Base-by-base conservation (phyloP, 2,113 vertebrate species). In the Microtus richardsoni region DNA sequence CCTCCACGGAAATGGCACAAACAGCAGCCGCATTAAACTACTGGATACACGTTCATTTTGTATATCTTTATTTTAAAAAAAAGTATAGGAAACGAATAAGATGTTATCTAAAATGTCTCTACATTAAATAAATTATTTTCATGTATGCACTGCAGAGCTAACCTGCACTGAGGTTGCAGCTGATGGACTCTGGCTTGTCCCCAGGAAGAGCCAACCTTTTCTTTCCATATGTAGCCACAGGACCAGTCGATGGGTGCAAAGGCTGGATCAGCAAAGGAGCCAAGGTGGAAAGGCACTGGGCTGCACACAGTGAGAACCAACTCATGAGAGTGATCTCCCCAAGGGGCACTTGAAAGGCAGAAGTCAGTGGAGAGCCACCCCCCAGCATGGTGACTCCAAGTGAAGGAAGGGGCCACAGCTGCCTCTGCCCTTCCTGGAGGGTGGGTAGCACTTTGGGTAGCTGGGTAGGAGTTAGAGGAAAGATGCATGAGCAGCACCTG, bases 41-140 rank as follows among this genome's bases (percentile, higher is more conserved):
- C 9, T 1, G 0, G 33, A 80, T 5, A 60, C 2, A 3, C 19
- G 7, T 60, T 36, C 44, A 44, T 86, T 89, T 64, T 70, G n/a
- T 91, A 77, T 28, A 91, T 91, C n/a, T 64, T 96, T 97, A 86
- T 97, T 98, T 58, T 2, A 58, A 47, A 97, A 97, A 97, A 98
- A 98, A 97, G 58, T 47, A 30, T 71, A 97, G 90, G 89, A 96
- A 94, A 94, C 75, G 52, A 90, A 88, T 77, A 95, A 93, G 95
- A 96, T 47, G n/a, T 26, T 78, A 88, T 54, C 79, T 89, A 78
- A 93, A 96, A 97, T 89, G 36, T 94, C 79, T 95, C 68, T 91
- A 94, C 88, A 93, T 92, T 36, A 78, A 97, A 98, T 97, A 97
- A 97, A 94, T 98, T 87, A 97, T 91, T 96, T 78, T 70, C 68